Conservation (phyloP, 2,113 vertebrate genomes). For the Bostrychus sinensis region DNA sequence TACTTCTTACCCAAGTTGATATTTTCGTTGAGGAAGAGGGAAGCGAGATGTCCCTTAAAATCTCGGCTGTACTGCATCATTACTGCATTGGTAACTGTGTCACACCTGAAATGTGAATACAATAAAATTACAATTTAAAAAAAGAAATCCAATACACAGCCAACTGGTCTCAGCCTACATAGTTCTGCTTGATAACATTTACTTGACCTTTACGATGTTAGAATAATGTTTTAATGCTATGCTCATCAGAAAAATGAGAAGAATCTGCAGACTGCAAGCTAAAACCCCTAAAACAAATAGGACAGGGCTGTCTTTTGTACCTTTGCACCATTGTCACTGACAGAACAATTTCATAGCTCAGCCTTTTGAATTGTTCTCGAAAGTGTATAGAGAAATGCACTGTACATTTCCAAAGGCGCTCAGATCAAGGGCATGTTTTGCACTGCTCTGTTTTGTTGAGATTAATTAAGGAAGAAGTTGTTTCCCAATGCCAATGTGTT, state of each 20-base stretch:
- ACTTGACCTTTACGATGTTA: no score
- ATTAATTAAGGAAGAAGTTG: no score
- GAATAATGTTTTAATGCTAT: neutral
- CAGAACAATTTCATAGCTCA: constrained; percentile 46
- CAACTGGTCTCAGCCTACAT: no score
- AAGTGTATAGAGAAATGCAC: neutral
- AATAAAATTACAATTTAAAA: neutral
- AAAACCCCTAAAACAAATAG: constrained; percentile 37
- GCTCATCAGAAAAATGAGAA: neutral
- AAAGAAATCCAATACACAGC: neutral
- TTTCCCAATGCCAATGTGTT: no score
- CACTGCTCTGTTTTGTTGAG: neutral
- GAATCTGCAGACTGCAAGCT: constrained; percentile 22
- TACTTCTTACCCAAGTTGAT: constrained; percentile 98
- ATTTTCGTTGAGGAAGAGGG: constrained; percentile 97
- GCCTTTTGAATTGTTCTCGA: constrained; percentile 38
- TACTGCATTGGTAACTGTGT: constrained; percentile 95
- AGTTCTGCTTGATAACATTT: no score
- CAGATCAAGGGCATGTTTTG: neutral
- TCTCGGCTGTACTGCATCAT: constrained; percentile 99
- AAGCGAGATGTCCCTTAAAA: constrained; percentile 95
- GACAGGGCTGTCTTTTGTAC: constrained; percentile 39
- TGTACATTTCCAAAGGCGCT: neutral
- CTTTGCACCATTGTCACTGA: constrained; percentile 35
- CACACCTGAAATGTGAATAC: constrained; percentile 81